Conservation (phyloP, 2,888 invertebrate species). For the Drosophila maculinotata region DNA sequence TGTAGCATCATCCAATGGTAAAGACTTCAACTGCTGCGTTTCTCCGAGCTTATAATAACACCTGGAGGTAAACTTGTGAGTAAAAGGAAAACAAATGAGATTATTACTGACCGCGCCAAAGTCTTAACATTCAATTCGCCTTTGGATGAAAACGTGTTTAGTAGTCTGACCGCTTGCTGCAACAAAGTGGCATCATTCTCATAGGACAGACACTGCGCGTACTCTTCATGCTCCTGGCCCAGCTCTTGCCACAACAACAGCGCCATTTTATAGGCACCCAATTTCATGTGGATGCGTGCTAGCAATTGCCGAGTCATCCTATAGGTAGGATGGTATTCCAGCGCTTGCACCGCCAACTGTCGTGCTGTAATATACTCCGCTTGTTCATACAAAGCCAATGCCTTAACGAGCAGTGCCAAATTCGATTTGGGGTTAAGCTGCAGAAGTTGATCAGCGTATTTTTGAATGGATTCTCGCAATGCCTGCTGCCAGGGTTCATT, state of each 20-base stretch:
- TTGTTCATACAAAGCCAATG: constrained; percentile 86
- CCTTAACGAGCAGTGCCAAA: constrained; percentile 88
- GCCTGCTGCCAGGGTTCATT: constrained; percentile 48
- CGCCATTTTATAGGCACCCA: constrained; percentile 86
- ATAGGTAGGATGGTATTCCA: constrained; percentile 84
- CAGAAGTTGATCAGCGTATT: constrained; percentile 86
- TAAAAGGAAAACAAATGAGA: not conserved
- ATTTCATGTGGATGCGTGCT: constrained; percentile 85
- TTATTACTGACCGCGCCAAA: constrained; percentile 71
- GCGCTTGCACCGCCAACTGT: constrained; percentile 85
- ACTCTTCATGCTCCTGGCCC: constrained; percentile 44
- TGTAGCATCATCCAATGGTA: constrained; percentile 61
- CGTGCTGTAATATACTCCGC: constrained; percentile 87
- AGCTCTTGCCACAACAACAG: constrained; percentile 67
- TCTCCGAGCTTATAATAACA: constrained; percentile 75
- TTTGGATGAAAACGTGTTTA: constrained; percentile 69
- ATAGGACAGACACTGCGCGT: constrained; percentile 78
- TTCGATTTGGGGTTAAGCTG: constrained; percentile 87
- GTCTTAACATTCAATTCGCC: constrained; percentile 47
- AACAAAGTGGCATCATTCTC: constrained; percentile 75
- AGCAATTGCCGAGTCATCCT: constrained; percentile 86
- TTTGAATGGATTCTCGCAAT: constrained; percentile 83
- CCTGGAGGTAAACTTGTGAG: constrained; percentile 45
- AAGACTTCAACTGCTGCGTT: constrained; percentile 42
- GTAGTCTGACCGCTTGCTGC: constrained; percentile 85